A percentile compares a stretch with the other conserved stretches of the same genome.
phyloP scores from a whole-genome alignment of 2,888 invertebrate genomes.

The Apantesis nais region DNA sequence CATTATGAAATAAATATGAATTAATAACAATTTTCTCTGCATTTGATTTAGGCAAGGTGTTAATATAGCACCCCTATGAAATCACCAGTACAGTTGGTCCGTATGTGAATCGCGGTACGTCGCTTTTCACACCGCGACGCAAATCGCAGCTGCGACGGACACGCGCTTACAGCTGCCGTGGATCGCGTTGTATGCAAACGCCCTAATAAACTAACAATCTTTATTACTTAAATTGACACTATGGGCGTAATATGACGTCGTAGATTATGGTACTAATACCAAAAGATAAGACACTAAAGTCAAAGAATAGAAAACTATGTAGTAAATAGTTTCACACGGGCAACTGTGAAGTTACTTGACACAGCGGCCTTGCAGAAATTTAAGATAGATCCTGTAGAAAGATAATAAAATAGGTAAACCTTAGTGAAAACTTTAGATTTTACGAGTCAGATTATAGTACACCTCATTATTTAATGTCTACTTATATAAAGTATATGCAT shows the following conservation, averaged over 20 bases:
- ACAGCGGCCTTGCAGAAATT: background rate
- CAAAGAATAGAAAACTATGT: conserved; percentile 26
- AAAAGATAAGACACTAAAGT: conserved; percentile 38
- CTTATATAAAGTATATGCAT: too few relatives aligned
- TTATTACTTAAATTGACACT: conserved; percentile 69
- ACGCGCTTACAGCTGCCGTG: conserved; percentile 68
- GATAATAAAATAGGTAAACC: background rate
- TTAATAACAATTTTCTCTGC: conserved; percentile 34
- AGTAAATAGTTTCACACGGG: background rate
- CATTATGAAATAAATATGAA: too few relatives aligned
- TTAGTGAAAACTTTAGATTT: background rate
- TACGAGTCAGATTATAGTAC: too few relatives aligned
- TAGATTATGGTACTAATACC: conserved; percentile 50
- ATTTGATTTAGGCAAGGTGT: conserved; percentile 66
- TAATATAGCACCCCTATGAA: conserved; percentile 65
- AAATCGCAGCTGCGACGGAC: conserved; percentile 71
- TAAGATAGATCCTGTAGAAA: background rate
- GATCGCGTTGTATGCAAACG: conserved; percentile 74
- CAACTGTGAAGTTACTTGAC: background rate
- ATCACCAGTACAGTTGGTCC: conserved; percentile 59
- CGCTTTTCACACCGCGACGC: conserved; percentile 76
- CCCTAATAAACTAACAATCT: conserved; percentile 82
- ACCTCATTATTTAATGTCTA: too few relatives aligned
- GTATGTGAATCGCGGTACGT: conserved; percentile 76
- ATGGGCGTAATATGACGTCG: conserved; percentile 48